phyloP scores from a whole-genome alignment of 2,888 invertebrate genomes.

The Cacoxenus indagator region DNA sequence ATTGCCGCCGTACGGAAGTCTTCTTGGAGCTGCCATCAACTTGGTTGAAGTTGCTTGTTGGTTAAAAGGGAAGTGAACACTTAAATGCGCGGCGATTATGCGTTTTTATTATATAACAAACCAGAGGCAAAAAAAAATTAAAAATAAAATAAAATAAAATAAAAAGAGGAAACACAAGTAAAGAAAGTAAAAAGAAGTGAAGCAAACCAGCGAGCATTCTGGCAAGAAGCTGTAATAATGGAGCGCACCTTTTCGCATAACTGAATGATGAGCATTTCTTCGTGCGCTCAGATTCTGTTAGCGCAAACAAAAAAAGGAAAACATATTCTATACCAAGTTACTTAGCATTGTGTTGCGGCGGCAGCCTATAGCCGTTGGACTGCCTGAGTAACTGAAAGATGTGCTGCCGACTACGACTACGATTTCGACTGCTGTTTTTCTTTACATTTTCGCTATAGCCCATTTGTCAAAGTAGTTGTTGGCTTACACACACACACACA shows the following conservation, averaged over 20 bases:
- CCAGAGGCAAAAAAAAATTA: too few species aligned
- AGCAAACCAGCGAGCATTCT: too few species aligned
- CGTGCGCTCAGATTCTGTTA: neutral
- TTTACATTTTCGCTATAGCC: constrained; percentile 29
- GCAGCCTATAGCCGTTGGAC: constrained; percentile 30
- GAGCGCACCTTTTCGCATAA: too few species aligned
- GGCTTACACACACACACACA: neutral
- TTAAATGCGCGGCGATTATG: constrained; percentile 54
- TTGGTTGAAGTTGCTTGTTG: too few species aligned
- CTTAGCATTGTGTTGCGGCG: constrained; percentile 18
- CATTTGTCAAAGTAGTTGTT: constrained; percentile 57
- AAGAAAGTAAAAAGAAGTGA: too few species aligned
- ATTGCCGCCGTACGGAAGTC: constrained; percentile 28
- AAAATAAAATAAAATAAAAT: too few species aligned
- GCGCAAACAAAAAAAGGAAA: neutral
- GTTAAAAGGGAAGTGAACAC: constrained; percentile 11
- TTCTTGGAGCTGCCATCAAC: constrained; percentile 13
- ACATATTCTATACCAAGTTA: neutral
- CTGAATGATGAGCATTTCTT: constrained; percentile 15
- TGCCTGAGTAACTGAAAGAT: neutral
- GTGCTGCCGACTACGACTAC: neutral
- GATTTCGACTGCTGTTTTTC: neutral
- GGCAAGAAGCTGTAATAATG: too few species aligned
- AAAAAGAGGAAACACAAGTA: too few species aligned
- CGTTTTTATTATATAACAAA: constrained; percentile 61